These are phyloP conservation scores for Pangasianodon hypophthalmus DNA, from an alignment of 2,113 vertebrate species.

Conservation along the genomic window DNA sequence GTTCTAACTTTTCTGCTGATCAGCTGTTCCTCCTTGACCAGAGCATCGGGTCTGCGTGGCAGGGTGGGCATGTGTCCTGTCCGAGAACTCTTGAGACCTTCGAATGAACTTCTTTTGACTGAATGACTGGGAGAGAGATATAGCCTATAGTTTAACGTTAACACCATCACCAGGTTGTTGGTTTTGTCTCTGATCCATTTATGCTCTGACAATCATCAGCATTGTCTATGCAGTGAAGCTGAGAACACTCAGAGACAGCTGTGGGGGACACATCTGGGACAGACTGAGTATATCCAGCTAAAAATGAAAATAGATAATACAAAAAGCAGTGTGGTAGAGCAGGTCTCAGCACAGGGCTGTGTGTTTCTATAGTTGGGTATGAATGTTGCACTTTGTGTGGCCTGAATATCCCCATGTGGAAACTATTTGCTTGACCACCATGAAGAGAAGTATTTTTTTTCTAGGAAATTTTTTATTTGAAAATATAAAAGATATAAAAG, in stretches of 20 bases:
- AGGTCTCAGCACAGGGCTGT: background rate
- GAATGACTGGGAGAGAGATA: slow-evolving; percentile 45
- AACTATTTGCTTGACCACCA: background rate
- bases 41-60: slow-evolving; percentile 56
- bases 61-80: slow-evolving; percentile 54
- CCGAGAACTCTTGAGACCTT: slow-evolving; percentile 40
- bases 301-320: slow-evolving; percentile 55
- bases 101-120: slow-evolving; percentile 50
- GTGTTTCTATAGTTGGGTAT: background rate
- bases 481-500: background rate
- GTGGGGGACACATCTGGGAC: slow-evolving; percentile 53
- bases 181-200: slow-evolving; percentile 37
- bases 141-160: slow-evolving; percentile 17
- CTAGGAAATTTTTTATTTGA: background rate
- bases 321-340: background rate
- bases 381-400: background rate
- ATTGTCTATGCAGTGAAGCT: slow-evolving; percentile 43
- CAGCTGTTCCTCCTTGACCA: slow-evolving; percentile 57
- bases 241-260: slow-evolving; percentile 50
- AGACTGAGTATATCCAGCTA: slow-evolving; percentile 53
- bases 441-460: background rate
- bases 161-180: background rate
- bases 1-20: slow-evolving; percentile 49
- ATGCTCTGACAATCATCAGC: slow-evolving; percentile 38
- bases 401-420: background rate